Evolutionary conservation across 2,888 invertebrate species (phyloP).

Genomic region (Pecten maximus): DNA sequence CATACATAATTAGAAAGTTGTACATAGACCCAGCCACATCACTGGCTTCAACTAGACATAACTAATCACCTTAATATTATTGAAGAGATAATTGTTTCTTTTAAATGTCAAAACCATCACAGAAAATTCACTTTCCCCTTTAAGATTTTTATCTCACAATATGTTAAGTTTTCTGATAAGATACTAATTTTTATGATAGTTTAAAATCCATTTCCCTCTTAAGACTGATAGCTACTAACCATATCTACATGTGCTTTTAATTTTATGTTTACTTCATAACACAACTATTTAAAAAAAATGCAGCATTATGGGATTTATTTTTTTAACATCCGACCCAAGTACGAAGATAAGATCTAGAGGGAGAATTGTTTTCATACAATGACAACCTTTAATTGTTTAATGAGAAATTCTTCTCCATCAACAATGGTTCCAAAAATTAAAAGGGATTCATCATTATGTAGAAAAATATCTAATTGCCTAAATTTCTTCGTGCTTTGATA

Average conservation of each 20-base stretch:
- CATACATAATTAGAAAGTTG: not conserved
- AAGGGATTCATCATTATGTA: not conserved
- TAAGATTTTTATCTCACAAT: not conserved
- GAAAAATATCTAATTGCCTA: too few relatives aligned
- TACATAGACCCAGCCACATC: not conserved
- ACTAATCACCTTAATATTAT: not conserved
- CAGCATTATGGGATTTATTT: not conserved
- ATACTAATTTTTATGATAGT: not conserved
- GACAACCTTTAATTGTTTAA: not conserved
- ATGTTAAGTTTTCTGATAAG: not conserved
- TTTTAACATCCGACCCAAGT: not conserved
- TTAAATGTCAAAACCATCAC: not conserved
- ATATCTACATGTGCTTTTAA: not conserved
- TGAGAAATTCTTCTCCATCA: not conserved
- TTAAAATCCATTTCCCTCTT: not conserved
- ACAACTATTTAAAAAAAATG: not conserved
- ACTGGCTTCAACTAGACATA: not conserved
- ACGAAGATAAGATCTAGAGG: not conserved
- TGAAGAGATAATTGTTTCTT: slow-evolving; percentile 15
- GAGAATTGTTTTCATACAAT: not conserved
- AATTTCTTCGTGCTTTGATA: too few relatives aligned
- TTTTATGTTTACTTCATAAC: not conserved
- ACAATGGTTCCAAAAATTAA: not conserved
- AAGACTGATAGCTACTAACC: not conserved
- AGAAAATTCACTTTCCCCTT: slow-evolving; percentile 21